Evolutionary conservation across 1,140 invertebrate species (phyloP), one percentile per base, ranked within the genome.

Genomic region (Chlorops oryzae): DNA sequence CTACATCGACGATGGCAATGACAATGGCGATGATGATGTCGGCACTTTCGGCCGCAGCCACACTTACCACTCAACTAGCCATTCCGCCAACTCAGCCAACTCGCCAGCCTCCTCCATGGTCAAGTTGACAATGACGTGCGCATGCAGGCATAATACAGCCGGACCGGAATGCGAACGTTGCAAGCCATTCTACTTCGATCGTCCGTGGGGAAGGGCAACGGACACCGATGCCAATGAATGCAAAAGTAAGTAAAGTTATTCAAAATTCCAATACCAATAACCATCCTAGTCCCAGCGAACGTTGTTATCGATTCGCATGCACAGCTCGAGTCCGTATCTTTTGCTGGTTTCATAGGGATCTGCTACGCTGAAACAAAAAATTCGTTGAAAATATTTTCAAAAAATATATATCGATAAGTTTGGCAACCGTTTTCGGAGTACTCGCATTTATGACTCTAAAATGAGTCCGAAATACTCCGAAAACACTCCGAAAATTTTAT

Each of bases 61-160:
- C 13, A 38, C 22, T n/a, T 22, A 53, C 17, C 24, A 38, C n/a
- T n/a, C 7, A 9, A 47, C 47, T 20, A 40, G 43, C 5, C 61
- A 62, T 54, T 25, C 28, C 25, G 22, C 32, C 25, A 34, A 34
- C 17, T n/a, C 38, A 43, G 18, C 13, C 24, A 32, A 15, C 25
- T 28, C 46, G 41, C 28, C 23, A 17, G 9, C 25, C 39, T 47
- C 46, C 20, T 41, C 65, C 42, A 59, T 54, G 44, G 53, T 59
- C 51, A 69, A 69, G 37, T 51, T 69, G 57, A 73, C 83, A 58
- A 76, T 92, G 59, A 80, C 80, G 2, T 99, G 97, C 76, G 95
- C 98, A 62, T 99, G 97, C 76, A 88, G 88, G 65, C 97, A 99
- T 76, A 99, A 99, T 75, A 99, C 97, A 7, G 95, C 92, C 7